Percentiles rank a stretch among this genome's conserved stretches.
Evolutionary conservation across 2,888 invertebrate genomes (phyloP).

Genomic region (Rhogogaster chlorosoma): DNA sequence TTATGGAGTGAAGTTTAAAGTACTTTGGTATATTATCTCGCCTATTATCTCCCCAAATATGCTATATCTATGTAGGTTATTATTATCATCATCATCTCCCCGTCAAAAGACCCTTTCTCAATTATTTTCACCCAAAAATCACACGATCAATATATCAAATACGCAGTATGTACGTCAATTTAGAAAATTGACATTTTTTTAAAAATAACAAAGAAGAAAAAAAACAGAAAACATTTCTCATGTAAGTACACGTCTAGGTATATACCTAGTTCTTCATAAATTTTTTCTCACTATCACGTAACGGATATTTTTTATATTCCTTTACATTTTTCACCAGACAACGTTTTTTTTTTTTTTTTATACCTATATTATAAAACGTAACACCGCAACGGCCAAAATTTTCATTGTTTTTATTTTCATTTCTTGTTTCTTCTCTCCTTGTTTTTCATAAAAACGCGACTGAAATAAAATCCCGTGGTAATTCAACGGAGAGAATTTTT

Average conservation of each 20-base stretch:
- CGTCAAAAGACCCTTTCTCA: neutral
- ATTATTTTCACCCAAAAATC: neutral
- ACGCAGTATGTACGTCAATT: neutral
- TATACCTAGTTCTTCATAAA: too few relatives aligned
- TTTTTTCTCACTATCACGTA: neutral
- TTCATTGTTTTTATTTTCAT: too few relatives aligned
- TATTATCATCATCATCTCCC: neutral
- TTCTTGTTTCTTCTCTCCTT: neutral
- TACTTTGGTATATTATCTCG: conserved; percentile 33
- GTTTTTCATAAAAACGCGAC: neutral
- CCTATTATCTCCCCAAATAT: conserved; percentile 26
- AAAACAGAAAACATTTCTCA: neutral
- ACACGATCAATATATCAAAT: neutral
- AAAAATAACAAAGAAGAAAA: neutral
- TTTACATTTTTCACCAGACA: conserved; percentile 8
- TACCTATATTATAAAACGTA: too few relatives aligned
- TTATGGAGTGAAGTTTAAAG: conserved; percentile 27
- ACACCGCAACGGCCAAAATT: too few relatives aligned
- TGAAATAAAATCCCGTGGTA: conserved; percentile 4
- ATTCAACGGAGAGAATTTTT: too few relatives aligned
- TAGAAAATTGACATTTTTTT: neutral
- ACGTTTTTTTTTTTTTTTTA: neutral
- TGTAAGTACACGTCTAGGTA: too few relatives aligned
- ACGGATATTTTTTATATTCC: neutral
- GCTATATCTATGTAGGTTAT: conserved; percentile 10